Base-by-base conservation (phyloP, 2,888 invertebrate species). In the Boloria selene region DNA sequence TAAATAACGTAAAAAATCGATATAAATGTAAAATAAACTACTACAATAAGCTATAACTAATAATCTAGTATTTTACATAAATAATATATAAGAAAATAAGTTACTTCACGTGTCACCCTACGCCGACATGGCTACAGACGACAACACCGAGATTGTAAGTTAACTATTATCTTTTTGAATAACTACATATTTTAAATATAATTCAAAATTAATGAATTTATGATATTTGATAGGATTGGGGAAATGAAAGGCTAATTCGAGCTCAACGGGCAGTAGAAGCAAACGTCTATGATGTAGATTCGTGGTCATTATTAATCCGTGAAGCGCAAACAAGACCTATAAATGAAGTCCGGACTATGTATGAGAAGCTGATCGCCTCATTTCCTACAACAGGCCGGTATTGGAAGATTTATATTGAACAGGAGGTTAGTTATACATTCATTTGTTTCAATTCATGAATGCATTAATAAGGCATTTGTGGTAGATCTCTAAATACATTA, bases 361-460 rank as follows among this genome's bases (percentile, higher is more conserved):
- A 98, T 81, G 99, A 99, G 86, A 96, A 97, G 75, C 93, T 99
- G n/a, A 97, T 99, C 0, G 90, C 94, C 1, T 97, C 98, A 6
- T 99, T 99, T 82, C 98, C 99, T 0, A 98, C 98, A 45, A 97
- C 98, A 5, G 99, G 99, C 2, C 94, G 98, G 66, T 99, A 97
- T 85, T 99, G 99, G 99, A 98, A 98, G 91, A 97, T 99, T 75
- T 99, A 98, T 90, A 98, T 99, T 76, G 98, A 99, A 83, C 98
- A 98, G 91, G 98, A 99, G 96, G 97, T 97, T 88, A 80, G 77
- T 38, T 10, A 38, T 38, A 38, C 6, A 6, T 31, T 5, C 31
- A 10, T 38, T 38, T 38, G 10, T 38, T 38, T 38, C 1, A 7
- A 7, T 38, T 31, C 7, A 31, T 38, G 31, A 7, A 38, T 38